Conservation (phyloP, 1,140 invertebrate genomes). For the Phocides pigmalion region DNA sequence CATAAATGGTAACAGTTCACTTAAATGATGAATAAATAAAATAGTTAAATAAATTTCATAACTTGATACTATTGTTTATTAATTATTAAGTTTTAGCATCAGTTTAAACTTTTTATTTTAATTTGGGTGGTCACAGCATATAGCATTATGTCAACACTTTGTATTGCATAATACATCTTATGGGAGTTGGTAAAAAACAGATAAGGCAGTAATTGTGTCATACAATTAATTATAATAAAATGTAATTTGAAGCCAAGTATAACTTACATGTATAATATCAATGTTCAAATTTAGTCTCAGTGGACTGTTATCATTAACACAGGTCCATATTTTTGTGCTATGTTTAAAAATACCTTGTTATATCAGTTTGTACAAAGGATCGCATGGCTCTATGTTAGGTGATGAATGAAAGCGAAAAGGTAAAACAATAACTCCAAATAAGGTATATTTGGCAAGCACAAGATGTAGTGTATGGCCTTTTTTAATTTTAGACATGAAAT, state of each 20-base stretch:
- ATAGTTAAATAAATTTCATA: constrained; percentile 31
- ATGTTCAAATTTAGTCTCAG: constrained; percentile 31
- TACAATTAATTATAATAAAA: neutral
- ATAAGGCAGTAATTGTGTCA: neutral
- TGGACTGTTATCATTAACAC: constrained; percentile 69
- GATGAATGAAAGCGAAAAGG: constrained; percentile 75
- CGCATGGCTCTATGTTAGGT: constrained; percentile 71
- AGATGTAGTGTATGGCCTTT: constrained; percentile 59
- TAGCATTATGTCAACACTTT: neutral
- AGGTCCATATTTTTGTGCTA: constrained; percentile 62
- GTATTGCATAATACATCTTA: neutral
- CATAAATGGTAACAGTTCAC: constrained; percentile 72
- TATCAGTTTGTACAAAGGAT: constrained; percentile 76
- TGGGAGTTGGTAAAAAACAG: neutral
- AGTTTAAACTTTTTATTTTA: neutral
- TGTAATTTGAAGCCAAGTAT: too few species aligned
- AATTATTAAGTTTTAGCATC: constrained; percentile 23
- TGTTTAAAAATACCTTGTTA: constrained; percentile 67
- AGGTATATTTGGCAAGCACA: constrained; percentile 73
- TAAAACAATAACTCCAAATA: constrained; percentile 55
- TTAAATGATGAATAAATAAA: constrained; percentile 37
- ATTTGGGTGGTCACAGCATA: neutral
- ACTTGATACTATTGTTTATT: constrained; percentile 28
- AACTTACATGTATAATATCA: neutral
- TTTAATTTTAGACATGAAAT: constrained; percentile 69